phyloP scores from a whole-genome alignment of 2,888 invertebrate genomes.

The Cephus sareptanus region DNA sequence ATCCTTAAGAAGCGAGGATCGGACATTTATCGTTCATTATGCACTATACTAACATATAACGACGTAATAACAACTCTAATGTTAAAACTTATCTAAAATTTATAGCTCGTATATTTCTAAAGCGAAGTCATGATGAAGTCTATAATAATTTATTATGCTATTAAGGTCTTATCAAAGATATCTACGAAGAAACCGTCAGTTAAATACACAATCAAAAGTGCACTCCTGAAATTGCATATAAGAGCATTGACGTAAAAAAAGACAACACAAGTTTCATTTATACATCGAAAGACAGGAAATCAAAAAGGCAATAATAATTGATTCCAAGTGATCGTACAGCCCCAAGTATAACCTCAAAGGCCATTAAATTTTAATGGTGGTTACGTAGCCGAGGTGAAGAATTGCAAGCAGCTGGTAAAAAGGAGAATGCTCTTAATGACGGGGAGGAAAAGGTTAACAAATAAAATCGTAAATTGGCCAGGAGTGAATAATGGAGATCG shows the following conservation, averaged over 20 bases:
- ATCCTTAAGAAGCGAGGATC: background rate
- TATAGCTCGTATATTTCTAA: background rate
- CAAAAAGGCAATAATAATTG: background rate
- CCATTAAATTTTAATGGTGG: background rate
- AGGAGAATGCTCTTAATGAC: background rate
- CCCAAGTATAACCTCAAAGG: background rate
- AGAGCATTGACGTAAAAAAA: background rate
- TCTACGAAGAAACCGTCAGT: background rate
- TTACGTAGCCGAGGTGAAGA: background rate
- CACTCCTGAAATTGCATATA: background rate
- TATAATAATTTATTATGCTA: background rate
- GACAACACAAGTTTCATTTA: background rate
- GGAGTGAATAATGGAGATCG: conserved; percentile 33
- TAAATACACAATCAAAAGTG: background rate
- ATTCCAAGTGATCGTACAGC: background rate
- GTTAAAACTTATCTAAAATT: background rate
- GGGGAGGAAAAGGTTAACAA: conserved; percentile 8
- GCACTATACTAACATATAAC: background rate
- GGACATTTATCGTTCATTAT: background rate
- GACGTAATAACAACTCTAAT: background rate
- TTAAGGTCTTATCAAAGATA: background rate
- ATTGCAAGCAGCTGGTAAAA: background rate
- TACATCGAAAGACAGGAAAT: background rate
- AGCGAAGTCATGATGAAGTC: background rate
- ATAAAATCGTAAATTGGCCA: conserved; percentile 29